Evolutionary conservation across 1,140 invertebrate genomes (phyloP).

Genomic region (Periplaneta americana): DNA sequence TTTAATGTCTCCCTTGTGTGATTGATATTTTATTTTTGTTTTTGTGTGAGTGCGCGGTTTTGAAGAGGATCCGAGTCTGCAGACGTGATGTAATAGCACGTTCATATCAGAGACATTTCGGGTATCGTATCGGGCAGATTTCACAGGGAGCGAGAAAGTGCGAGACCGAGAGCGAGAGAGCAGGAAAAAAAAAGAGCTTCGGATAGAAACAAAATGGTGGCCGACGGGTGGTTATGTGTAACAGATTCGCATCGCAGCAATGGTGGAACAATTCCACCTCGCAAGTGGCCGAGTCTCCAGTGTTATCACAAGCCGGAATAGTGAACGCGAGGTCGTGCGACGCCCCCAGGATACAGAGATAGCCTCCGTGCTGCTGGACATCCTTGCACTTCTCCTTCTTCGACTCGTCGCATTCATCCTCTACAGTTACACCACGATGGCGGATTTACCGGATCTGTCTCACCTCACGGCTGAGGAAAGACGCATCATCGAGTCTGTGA

Average conservation of each 20-base stretch:
- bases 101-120: background rate
- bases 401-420: background rate
- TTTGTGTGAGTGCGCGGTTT: background rate
- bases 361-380: background rate
- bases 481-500: constrained; percentile 94
- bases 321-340: no score
- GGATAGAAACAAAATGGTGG: background rate
- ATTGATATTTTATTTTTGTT: background rate
- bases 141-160: background rate
- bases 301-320: background rate
- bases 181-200: background rate
- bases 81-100: no score
- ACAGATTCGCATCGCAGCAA: background rate
- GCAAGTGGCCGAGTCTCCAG: background rate
- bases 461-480: constrained; percentile 96
- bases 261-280: background rate
- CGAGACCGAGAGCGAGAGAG: background rate
- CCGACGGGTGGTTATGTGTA: background rate
- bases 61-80: background rate
- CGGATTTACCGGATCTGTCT: constrained; percentile 85
- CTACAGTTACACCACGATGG: background rate
- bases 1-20: background rate
- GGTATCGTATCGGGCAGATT: background rate
- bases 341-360: background rate
- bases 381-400: background rate